Evolutionary conservation across 2,797 vertebrate species (phyloP).

Genomic region (Gobionotothen gibberifrons): DNA sequence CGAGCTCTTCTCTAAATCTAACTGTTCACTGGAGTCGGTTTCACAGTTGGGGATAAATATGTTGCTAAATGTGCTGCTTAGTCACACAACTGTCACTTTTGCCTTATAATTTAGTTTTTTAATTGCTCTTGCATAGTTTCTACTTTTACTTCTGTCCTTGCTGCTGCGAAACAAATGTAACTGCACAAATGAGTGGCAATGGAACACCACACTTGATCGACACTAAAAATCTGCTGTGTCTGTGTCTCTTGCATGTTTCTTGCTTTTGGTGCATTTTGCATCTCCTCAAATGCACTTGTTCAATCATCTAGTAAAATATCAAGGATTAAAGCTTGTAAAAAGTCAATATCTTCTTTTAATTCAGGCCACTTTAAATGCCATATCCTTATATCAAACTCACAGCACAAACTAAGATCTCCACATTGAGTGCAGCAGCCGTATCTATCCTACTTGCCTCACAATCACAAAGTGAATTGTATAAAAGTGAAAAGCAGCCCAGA

Average conservation of each 20-base stretch:
- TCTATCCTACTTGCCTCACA: conserved; percentile 32
- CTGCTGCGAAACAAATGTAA: background rate
- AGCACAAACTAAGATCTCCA: conserved; percentile 22
- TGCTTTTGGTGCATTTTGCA: background rate
- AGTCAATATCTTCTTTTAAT: background rate
- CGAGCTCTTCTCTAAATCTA: background rate
- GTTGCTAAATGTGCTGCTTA: no score
- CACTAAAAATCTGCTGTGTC: background rate
- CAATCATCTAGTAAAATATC: background rate
- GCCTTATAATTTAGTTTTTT: no score
- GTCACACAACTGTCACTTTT: no score
- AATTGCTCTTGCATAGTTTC: no score
- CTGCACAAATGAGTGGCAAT: background rate
- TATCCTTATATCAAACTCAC: conserved; percentile 3
- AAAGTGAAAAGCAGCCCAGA: conserved; percentile 58
- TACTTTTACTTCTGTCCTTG: no score
- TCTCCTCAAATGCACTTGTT: background rate
- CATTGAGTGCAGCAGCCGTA: background rate
- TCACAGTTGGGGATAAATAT: background rate
- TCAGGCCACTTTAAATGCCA: background rate
- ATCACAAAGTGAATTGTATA: conserved; percentile 57
- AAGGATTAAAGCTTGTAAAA: background rate
- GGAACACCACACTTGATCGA: background rate
- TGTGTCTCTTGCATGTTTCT: background rate
- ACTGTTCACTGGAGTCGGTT: background rate